These are phyloP conservation scores for Drosophila mayri DNA, from an alignment of 1,140 invertebrate genomes.

Conservation along the genomic window DNA sequence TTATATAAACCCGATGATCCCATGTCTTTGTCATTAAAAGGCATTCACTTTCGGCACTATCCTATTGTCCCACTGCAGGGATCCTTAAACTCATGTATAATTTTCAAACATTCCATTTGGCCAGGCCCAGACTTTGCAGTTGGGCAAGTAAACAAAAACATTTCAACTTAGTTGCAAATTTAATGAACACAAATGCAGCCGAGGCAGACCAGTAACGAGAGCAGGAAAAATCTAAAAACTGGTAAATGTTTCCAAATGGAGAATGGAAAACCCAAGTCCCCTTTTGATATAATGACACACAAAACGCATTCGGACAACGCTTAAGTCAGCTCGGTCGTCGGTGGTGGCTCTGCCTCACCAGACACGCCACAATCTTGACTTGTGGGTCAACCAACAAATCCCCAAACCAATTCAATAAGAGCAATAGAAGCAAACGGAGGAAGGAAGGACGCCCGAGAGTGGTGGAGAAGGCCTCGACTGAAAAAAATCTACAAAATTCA, in stretches of 20 bases:
- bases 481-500: conserved; percentile 73
- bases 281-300: conserved; percentile 51
- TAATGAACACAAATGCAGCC: conserved; percentile 74
- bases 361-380: conserved; percentile 63
- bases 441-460: background rate
- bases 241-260: conserved; percentile 5
- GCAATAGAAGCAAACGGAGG: conserved; percentile 52
- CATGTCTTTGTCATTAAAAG: background rate
- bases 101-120: conserved; percentile 48
- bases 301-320: conserved; percentile 67
- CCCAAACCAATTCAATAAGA: conserved; percentile 83
- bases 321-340: conserved; percentile 44
- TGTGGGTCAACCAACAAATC: conserved; percentile 75
- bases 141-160: conserved; percentile 70
- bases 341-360: conserved; percentile 17
- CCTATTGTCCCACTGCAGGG: background rate
- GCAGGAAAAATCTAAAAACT: background rate
- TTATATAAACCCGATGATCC: background rate
- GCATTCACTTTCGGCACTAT: background rate
- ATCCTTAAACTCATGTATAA: conserved; percentile 43
- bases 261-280: conserved; percentile 37
- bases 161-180: conserved; percentile 74
- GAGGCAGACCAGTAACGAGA: conserved; percentile 13
- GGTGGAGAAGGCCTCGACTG: conserved; percentile 14
- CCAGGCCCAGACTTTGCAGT: conserved; percentile 10